These are phyloP conservation scores for Mustela lutreola DNA, from an alignment of 2,113 vertebrate genomes.

Conservation along the genomic window DNA sequence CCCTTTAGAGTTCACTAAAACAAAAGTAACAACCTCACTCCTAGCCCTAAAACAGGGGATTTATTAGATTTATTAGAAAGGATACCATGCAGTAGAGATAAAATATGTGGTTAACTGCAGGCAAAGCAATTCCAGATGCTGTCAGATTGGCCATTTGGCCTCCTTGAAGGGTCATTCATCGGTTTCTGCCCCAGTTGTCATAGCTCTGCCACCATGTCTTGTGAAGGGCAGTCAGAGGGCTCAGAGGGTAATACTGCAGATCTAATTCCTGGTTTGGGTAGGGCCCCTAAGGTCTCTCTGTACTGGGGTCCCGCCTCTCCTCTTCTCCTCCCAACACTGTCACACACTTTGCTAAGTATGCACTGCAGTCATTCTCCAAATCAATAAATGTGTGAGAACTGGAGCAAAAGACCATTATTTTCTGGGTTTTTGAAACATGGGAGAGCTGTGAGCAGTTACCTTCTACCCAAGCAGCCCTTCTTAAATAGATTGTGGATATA, in stretches of 20 bases:
- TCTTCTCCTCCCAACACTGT: accelerated
- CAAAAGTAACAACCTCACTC: not conserved
- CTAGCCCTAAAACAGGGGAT: slow-evolving; percentile 27
- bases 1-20: not conserved
- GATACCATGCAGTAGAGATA: slow-evolving; percentile 1
- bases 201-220: not conserved
- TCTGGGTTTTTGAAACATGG: not conserved
- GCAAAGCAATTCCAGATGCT: slow-evolving; percentile 53
- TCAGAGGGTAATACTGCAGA: not conserved
- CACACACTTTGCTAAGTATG: not conserved
- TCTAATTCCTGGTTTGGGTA: not conserved
- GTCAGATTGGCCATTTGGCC: not conserved
- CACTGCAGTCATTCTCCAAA: not conserved
- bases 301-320: not conserved
- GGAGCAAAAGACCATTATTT: not conserved
- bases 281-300: not conserved
- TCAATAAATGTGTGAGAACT: not conserved
- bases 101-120: slow-evolving; percentile 35
- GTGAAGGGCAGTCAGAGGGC: not conserved
- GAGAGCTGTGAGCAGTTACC: not conserved
- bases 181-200: not conserved
- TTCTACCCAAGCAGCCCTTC: not conserved
- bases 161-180: not conserved
- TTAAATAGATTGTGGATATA: not conserved
- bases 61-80: slow-evolving; percentile 71